These are phyloP conservation scores for Lasiurus cinereus DNA, from an alignment of 2,113 vertebrate species.

Conservation along the genomic window DNA sequence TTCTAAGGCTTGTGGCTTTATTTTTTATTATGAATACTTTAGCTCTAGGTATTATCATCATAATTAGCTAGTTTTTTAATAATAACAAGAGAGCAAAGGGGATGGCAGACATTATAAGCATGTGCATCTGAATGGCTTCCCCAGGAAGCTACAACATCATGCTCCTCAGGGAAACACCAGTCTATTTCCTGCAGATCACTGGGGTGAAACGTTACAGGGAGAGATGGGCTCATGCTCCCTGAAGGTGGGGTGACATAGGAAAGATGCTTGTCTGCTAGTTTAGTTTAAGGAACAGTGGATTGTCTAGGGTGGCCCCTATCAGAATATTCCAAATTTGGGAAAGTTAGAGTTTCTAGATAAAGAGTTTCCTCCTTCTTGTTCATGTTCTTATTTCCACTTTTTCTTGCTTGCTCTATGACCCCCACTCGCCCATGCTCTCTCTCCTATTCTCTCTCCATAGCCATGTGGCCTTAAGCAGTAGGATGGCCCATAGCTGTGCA, in stretches of 20 bases:
- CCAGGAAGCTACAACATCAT: background rate
- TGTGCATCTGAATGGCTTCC: background rate
- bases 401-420: background rate
- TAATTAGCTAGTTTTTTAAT: background rate
- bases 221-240: background rate
- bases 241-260: background rate
- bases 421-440: no score
- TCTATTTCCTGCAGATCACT: background rate
- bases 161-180: background rate
- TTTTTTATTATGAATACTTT: background rate
- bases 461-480: background rate
- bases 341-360: background rate
- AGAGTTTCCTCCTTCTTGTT: background rate
- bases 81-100: background rate
- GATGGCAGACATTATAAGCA: background rate
- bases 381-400: background rate
- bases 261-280: background rate
- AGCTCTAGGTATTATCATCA: background rate
- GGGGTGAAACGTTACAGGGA: background rate
- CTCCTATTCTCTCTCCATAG: background rate
- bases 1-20: background rate
- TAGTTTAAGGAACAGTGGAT: background rate
- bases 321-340: background rate
- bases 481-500: background rate
- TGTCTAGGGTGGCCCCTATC: background rate